Evolutionary conservation across 2,113 vertebrate genomes (phyloP).

Genomic region (Clarias magur): DNA sequence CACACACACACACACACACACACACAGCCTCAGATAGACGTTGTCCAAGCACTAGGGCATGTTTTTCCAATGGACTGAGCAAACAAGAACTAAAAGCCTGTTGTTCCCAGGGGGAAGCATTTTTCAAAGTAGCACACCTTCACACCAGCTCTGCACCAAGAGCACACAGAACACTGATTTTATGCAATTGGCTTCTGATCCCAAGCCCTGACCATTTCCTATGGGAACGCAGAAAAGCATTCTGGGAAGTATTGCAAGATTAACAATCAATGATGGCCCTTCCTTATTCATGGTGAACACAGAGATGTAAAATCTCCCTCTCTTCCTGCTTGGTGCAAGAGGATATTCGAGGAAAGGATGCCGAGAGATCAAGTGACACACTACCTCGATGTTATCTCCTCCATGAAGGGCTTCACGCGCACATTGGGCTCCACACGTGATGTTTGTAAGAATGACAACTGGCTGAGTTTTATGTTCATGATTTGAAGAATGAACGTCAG

Average conservation of each 20-base stretch:
- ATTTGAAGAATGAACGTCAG: background rate
- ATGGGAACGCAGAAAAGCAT: slow-evolving; percentile 44
- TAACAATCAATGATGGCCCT: slow-evolving; percentile 51
- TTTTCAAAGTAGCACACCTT: slow-evolving; percentile 60
- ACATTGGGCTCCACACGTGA: background rate
- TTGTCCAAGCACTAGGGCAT: slow-evolving; percentile 40
- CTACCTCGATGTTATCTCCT: background rate
- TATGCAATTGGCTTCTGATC: slow-evolving; percentile 46
- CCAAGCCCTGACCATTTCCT: background rate
- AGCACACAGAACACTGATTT: slow-evolving; percentile 51
- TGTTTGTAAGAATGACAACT: background rate
- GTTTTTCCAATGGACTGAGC: slow-evolving; percentile 54
- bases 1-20: too few species aligned
- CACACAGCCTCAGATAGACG: slow-evolving; percentile 25
- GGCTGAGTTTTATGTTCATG: background rate
- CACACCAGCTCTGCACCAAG: slow-evolving; percentile 54
- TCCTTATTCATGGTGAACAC: slow-evolving; percentile 46
- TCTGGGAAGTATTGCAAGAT: slow-evolving; percentile 48
- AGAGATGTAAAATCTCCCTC: slow-evolving; percentile 8
- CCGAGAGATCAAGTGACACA: slow-evolving; percentile 25
- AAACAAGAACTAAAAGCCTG: slow-evolving; percentile 59
- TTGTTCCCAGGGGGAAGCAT: slow-evolving; percentile 46
- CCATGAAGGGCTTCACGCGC: slow-evolving; percentile 1
- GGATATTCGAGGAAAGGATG: slow-evolving; percentile 24
- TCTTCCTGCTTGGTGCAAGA: slow-evolving; percentile 28